A percentile compares a stretch with the other conserved stretches of the same genome.
phyloP scores from a whole-genome alignment of 2,113 vertebrate species.

The Cnemophilus loriae region DNA sequence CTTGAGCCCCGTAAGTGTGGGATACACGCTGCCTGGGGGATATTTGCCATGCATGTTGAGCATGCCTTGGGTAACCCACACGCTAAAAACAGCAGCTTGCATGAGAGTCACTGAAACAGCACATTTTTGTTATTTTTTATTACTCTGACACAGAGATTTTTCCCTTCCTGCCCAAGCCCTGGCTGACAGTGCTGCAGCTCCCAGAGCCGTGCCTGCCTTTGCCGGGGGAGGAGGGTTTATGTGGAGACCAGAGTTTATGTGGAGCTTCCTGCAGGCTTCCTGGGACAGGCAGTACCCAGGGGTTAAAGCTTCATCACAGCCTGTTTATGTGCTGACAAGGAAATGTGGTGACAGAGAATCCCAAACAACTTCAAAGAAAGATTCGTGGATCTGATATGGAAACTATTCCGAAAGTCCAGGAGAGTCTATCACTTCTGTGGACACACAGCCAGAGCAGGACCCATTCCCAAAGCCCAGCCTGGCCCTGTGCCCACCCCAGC shows the following conservation, averaged over 20 bases:
- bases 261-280: neutral
- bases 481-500: neutral
- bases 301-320: neutral
- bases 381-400: constrained; percentile 19
- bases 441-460: neutral
- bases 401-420: constrained; percentile 9
- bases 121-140: neutral
- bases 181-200: neutral
- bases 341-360: constrained; percentile 61
- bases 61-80: fast-evolving
- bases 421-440: neutral
- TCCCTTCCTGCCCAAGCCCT: neutral
- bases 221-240: neutral
- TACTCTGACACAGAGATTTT: neutral
- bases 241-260: neutral
- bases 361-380: constrained; percentile 67
- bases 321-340: constrained; percentile 57
- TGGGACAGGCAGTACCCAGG: constrained; percentile 42
- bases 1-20: fast-evolving
- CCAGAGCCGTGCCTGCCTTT: neutral
- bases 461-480: neutral
- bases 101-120: neutral
- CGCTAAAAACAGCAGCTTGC: neutral
- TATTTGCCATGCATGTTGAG: fast-evolving
- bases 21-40: fast-evolving